Conservation (phyloP, 2,797 vertebrate species). For the Tachyglossus aculeatus region DNA sequence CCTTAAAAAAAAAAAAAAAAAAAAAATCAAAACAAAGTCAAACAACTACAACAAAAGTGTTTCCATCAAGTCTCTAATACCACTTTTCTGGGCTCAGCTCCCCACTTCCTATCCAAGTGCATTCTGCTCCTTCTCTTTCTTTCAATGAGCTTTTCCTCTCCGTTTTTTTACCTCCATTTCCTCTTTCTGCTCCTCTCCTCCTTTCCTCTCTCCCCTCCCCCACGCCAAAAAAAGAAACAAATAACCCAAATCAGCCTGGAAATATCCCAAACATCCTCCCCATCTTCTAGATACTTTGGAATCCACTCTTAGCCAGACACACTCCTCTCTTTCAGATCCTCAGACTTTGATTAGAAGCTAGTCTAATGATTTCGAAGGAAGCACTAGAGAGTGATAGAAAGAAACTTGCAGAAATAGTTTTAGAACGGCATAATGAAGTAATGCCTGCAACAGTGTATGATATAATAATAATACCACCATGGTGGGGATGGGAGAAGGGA, state of each 20-base stretch:
- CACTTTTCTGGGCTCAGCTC: not conserved
- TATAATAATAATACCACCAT: not conserved
- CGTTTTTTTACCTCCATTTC: not conserved
- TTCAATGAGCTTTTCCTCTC: not conserved
- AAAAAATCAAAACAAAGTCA: no score
- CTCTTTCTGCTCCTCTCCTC: not conserved
- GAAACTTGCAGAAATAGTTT: no score
- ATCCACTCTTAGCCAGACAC: no score
- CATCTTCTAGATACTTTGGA: no score
- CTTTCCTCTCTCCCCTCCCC: not conserved
- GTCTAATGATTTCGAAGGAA: not conserved
- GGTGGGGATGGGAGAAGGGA: not conserved
- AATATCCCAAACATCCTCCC: no score
- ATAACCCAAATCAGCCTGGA: no score
- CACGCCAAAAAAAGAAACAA: no score
- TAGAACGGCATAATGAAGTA: no score
- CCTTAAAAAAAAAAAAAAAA: no score
- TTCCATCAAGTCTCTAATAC: no score
- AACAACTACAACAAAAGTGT: no score
- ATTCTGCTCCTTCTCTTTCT: not conserved
- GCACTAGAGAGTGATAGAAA: not conserved
- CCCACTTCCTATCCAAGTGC: not conserved
- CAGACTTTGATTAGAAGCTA: conserved; percentile 1
- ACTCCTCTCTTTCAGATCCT: not conserved
- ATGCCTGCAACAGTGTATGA: not conserved